A percentile compares a stretch with the other conserved stretches of the same genome.
Evolutionary conservation across 1,140 invertebrate species (phyloP).

Genomic region (Alviniconcha marisindica): DNA sequence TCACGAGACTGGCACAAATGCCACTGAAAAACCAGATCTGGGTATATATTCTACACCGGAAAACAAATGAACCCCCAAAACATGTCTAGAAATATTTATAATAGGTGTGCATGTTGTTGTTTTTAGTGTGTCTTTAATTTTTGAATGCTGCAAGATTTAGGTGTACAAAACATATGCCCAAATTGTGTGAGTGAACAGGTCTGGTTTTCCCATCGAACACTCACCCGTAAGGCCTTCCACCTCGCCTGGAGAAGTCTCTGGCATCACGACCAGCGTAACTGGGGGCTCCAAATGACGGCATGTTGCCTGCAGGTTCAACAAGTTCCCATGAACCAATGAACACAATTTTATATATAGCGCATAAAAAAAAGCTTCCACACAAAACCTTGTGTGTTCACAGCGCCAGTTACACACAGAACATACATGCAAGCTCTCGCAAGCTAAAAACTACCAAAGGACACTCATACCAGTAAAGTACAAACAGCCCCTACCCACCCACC

Average conservation of each 20-base stretch:
- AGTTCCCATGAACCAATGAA: neutral
- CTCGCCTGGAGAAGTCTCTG: conserved; percentile 11
- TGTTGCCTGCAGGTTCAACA: conserved; percentile 11
- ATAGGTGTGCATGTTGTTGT: no score
- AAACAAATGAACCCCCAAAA: no score
- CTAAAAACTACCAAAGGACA: neutral
- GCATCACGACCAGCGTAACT: conserved; percentile 14
- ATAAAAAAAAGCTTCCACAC: neutral
- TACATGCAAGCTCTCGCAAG: no score
- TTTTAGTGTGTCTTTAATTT: no score
- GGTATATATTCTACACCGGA: no score
- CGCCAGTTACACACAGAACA: neutral
- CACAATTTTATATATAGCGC: neutral
- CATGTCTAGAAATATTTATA: no score
- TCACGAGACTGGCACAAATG: no score
- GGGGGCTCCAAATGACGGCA: conserved; percentile 30
- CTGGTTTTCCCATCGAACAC: neutral
- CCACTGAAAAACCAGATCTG: no score
- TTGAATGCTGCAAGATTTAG: no score
- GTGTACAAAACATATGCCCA: no score
- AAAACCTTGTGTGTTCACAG: neutral
- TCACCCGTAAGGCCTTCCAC: conserved; percentile 20
- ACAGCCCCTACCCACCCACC: no score
- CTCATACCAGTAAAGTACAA: neutral
- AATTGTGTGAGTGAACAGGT: no score